Conservation (phyloP, 1,140 invertebrate species). For the Epicauta chinensis region DNA sequence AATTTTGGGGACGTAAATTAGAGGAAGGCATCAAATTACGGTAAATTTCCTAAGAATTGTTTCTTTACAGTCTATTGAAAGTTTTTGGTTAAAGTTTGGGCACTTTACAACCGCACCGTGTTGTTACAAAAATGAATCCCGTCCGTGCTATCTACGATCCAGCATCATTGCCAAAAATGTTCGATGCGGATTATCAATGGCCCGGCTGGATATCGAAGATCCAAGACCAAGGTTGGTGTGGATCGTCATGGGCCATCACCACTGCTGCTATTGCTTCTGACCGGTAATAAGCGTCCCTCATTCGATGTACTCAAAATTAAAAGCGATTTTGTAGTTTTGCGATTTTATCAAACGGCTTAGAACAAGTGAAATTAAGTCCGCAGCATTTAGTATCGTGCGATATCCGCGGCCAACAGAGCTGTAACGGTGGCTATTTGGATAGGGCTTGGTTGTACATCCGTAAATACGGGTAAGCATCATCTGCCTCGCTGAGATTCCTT, state of each 20-base stretch:
- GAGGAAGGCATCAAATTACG: conserved; percentile 69
- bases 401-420: conserved; percentile 66
- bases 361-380: conserved; percentile 64
- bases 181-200: conserved; percentile 75
- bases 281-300: conserved; percentile 42
- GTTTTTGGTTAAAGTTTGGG: conserved; percentile 41
- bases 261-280: conserved; percentile 75
- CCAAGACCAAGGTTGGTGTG: conserved; percentile 87
- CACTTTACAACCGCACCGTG: conserved; percentile 50
- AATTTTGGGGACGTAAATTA: conserved; percentile 79
- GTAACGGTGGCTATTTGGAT: conserved; percentile 81
- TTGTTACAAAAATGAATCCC: conserved; percentile 64
- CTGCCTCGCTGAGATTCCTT: conserved; percentile 1
- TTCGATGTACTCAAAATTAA: neutral
- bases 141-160: conserved; percentile 56
- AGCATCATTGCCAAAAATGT: conserved; percentile 53
- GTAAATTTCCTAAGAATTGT: conserved; percentile 15
- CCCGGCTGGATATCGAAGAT: conserved; percentile 61
- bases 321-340: conserved; percentile 55
- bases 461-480: conserved; percentile 65
- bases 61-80: neutral
- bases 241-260: conserved; percentile 87
- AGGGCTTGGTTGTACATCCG: conserved; percentile 84
- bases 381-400: conserved; percentile 86
- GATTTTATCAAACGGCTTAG: conserved; percentile 73